Evolutionary conservation across 2,113 vertebrate species (phyloP).

Genomic region (Thryonomys swinderianus): DNA sequence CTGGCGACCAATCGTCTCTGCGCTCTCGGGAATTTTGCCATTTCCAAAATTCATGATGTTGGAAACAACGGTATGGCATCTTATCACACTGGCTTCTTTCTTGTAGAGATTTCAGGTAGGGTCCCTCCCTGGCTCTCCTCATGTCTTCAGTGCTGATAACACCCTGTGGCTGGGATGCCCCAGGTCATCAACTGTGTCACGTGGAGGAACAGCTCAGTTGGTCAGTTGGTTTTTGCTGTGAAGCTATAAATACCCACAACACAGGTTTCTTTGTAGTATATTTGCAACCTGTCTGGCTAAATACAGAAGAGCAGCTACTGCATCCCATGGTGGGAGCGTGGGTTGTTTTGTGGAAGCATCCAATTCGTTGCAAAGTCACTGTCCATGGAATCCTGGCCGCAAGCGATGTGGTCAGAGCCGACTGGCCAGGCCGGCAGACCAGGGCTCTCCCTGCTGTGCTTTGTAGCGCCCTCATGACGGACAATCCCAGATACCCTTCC

Average conservation of each 20-base stretch:
- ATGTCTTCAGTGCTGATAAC: neutral
- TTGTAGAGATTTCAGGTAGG: too few relatives aligned
- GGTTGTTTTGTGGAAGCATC: neutral
- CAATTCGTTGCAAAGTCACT: neutral
- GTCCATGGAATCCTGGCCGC: rapidly evolving
- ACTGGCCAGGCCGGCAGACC: neutral
- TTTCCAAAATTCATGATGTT: neutral
- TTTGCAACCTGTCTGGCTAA: neutral
- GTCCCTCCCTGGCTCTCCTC: neutral
- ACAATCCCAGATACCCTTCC: rapidly evolving
- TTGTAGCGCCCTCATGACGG: neutral
- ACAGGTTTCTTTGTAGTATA: neutral
- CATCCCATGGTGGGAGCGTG: neutral
- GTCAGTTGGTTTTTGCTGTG: neutral
- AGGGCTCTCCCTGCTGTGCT: rapidly evolving
- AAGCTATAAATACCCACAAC: neutral
- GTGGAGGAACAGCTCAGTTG: neutral
- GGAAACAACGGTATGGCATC: neutral
- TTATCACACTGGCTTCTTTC: neutral
- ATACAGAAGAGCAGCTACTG: neutral
- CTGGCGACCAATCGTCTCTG: rapidly evolving
- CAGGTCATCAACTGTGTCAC: neutral
- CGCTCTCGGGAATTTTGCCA: neutral
- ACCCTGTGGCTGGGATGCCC: neutral
- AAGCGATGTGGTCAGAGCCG: rapidly evolving